Conservation (phyloP, 2,888 invertebrate genomes). For the Phorcus lineatus region DNA sequence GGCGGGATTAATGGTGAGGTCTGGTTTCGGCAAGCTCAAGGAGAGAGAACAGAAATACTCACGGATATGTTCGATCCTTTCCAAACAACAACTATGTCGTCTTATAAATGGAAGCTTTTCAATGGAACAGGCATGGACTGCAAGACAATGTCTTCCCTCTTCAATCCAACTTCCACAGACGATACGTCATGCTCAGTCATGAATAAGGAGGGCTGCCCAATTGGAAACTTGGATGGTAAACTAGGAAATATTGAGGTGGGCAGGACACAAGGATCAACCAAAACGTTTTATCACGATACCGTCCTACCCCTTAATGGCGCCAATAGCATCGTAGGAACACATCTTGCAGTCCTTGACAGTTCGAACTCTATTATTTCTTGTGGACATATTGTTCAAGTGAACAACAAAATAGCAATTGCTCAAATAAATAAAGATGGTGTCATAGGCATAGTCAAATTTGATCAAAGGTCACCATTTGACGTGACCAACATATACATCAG, state of each 20-base stretch:
- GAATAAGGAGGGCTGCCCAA: conserved; percentile 42
- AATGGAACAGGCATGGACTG: conserved; percentile 27
- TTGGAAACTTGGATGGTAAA: conserved; percentile 58
- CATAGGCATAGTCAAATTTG: conserved; percentile 85
- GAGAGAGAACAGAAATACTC: conserved; percentile 47
- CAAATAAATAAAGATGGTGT: conserved; percentile 81
- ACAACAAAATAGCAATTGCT: conserved; percentile 57
- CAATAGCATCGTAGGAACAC: conserved; percentile 50
- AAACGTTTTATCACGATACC: conserved; percentile 46
- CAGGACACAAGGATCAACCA: conserved; percentile 22
- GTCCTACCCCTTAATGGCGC: conserved; percentile 50
- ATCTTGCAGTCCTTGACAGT: conserved; percentile 41
- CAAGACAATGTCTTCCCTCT: conserved; percentile 36
- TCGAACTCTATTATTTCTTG: conserved; percentile 77
- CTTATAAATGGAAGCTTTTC: conserved; percentile 42
- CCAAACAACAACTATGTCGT: conserved; percentile 2
- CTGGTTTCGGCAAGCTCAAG: conserved; percentile 51
- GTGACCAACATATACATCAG: conserved; percentile 79
- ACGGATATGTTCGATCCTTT: conserved; percentile 41
- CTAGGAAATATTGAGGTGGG: conserved; percentile 50
- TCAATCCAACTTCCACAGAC: conserved; percentile 36
- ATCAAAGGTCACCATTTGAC: conserved; percentile 88
- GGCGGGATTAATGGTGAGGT: conserved; percentile 49
- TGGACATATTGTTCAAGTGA: conserved; percentile 81
- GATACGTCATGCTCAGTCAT: conserved; percentile 36